Evolutionary conservation across 2,888 invertebrate species (phyloP).

Genomic region (Dasysyrphus albostriatus): DNA sequence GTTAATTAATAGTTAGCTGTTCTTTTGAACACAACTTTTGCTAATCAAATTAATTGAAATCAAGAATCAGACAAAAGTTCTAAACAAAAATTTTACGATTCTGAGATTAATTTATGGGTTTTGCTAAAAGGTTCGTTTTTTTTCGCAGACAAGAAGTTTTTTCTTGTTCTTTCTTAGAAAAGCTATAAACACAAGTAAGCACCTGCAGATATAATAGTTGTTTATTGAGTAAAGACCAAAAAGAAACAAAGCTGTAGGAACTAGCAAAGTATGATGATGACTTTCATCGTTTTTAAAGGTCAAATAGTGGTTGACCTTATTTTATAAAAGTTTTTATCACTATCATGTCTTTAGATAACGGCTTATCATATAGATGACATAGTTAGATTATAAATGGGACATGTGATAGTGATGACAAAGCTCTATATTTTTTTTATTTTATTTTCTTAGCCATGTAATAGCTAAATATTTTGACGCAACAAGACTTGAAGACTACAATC

Average conservation of each 20-base stretch:
- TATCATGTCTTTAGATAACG: no score
- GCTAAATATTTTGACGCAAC: no score
- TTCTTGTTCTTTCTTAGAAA: conserved; percentile 2
- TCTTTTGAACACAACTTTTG: conserved; percentile 12
- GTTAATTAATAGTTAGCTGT: conserved; percentile 26
- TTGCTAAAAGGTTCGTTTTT: conserved; percentile 27
- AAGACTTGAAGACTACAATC: no score
- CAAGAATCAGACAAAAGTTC: conserved; percentile 26
- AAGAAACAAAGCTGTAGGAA: background rate
- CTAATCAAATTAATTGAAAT: conserved; percentile 40
- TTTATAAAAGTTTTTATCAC: background rate
- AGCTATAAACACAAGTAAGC: conserved; percentile 12
- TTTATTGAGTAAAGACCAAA: background rate
- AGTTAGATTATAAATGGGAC: no score
- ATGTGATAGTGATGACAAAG: no score
- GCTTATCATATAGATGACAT: no score
- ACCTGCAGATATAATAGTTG: background rate
- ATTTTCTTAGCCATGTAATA: no score
- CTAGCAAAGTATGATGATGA: no score
- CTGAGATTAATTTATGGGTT: conserved; percentile 25
- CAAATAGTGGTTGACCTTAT: background rate
- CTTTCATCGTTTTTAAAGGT: background rate
- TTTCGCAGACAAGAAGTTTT: background rate
- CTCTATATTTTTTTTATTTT: no score
- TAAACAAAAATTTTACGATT: conserved; percentile 16